phyloP scores from a whole-genome alignment of 2,113 vertebrate species.

The Erythrocercus mccallii region DNA sequence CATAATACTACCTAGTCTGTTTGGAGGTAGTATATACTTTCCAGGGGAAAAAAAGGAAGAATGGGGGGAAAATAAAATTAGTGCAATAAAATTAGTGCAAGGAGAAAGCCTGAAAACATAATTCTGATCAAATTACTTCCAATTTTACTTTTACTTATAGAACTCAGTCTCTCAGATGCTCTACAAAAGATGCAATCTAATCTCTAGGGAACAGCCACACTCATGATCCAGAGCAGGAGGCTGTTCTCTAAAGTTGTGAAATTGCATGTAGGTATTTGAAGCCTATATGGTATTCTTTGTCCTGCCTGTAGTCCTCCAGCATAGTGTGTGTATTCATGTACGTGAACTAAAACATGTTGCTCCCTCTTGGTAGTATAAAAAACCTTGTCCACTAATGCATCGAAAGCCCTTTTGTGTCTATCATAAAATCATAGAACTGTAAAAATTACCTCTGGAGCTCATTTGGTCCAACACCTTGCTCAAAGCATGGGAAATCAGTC shows the following conservation, averaged over 20 bases:
- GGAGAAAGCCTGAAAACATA: neutral
- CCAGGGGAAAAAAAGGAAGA: no score
- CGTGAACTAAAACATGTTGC: neutral
- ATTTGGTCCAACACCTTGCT: neutral
- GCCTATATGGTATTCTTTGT: neutral
- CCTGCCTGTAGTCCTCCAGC: neutral
- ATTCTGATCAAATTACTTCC: neutral
- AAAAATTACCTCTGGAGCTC: neutral
- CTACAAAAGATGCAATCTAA: fast-evolving
- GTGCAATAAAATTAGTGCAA: neutral
- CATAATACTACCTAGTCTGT: neutral
- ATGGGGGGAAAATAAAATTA: neutral
- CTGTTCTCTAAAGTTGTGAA: neutral
- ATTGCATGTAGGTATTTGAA: neutral
- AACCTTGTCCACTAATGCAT: neutral
- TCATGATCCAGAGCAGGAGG: neutral
- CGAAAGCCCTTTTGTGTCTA: neutral
- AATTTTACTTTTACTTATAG: neutral
- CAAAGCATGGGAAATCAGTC: neutral
- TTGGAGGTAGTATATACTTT: neutral
- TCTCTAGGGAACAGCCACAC: neutral
- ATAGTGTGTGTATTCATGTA: neutral
- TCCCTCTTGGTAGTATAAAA: neutral
- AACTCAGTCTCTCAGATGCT: neutral
- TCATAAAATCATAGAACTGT: neutral